Evolutionary conservation across 2,888 invertebrate genomes (phyloP), one percentile per base, ranked within the genome.

Genomic region (Lycaena phlaeas): DNA sequence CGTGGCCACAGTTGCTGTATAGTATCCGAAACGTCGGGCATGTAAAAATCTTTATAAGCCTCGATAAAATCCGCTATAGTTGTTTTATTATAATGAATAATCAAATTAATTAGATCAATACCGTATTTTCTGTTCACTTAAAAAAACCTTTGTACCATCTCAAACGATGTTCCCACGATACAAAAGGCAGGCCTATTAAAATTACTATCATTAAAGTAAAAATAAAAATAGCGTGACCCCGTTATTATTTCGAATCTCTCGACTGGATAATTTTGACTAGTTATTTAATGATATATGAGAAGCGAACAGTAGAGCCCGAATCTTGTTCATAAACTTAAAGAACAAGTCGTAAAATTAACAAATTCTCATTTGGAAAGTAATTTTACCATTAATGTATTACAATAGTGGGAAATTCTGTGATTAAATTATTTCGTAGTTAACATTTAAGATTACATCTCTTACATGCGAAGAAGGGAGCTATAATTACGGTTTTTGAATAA

Each of bases 141-240:
- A 36, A 25, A 36, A 12, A 11, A 30, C 22, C 25, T 39, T 31
- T n/a, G 14, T 36, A 36, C 12, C 14, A 30, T 14, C 30, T 39
- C 17, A n/a, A n/a, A n/a, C n/a, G n/a, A n/a, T n/a, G n/a, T 76
- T 77, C 77, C 72, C 79, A 76, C 76, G 73, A 63, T 63, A 52
- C 55, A 59, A 56, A 17, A 34, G 12, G 59, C 50, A 45, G 63
- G 56, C 61, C 63, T 72, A 77, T 76, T 75, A 75, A 65, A 68
- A 46, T 70, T 59, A 66, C 71, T 70, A 72, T 78, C 65, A 78
- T 79, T 78, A 77, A 63, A 54, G 58, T 53, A 64, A 73, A 22
- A 75, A 75, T 68, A 70, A 74, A 68, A 69, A 72, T 63, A 66
- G 62, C 61, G 48, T 51, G 51, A 51, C 57, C 58, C 64, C 54